Base-by-base conservation (phyloP, 2,797 vertebrate genomes). In the Eulemur coronatus region DNA sequence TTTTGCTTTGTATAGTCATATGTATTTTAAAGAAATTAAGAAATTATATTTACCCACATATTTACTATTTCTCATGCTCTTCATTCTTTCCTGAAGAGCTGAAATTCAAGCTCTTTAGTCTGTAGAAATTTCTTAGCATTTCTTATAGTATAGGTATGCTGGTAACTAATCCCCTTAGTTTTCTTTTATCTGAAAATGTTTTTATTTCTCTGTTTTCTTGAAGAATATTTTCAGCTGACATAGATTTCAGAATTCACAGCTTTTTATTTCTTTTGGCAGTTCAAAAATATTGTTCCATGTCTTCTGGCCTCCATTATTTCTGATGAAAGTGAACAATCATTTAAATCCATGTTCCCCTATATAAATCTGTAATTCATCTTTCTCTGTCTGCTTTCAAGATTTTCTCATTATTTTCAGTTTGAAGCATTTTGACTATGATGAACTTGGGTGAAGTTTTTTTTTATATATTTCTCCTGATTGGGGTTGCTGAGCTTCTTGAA, bases 41-140 rank as follows among this genome's bases (percentile, higher is more conserved):
- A 96, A 96, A 92, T 96, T 79, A 63, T 96, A 96, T 95, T 97
- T 96, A 96, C 81, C 81, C 26, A 95, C 7, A 76, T 84, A 96
- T 92, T 95, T 93, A 86, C 80, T 88, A 84, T 93, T 95, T 95
- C n/a, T 94, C 11, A 4, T 84, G 22, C 82, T 95, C 61, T 89
- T 96, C 69, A 79, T 80, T 97, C 38, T 30, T 91, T 94, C 48
- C 24, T 52, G 63, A 90, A 95, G 52, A 87, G 75, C 63, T 95
- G 61, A 93, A 95, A 96, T 91, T 95, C 82, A 94, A 95, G 38
- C 4, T 73, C 33, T 95, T 89, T 38, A 87, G 52, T 52, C 35
- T 94, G 48, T 48, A 72, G 72, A 94, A 69, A 84, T 89, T 95
- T 93, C 84, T 93, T 76, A 87, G 90, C 24, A 84, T 88, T 97